Percentiles rank a stretch among this genome's conserved stretches.
Evolutionary conservation across 2,113 vertebrate genomes (phyloP).

Genomic region (Heterotis niloticus): DNA sequence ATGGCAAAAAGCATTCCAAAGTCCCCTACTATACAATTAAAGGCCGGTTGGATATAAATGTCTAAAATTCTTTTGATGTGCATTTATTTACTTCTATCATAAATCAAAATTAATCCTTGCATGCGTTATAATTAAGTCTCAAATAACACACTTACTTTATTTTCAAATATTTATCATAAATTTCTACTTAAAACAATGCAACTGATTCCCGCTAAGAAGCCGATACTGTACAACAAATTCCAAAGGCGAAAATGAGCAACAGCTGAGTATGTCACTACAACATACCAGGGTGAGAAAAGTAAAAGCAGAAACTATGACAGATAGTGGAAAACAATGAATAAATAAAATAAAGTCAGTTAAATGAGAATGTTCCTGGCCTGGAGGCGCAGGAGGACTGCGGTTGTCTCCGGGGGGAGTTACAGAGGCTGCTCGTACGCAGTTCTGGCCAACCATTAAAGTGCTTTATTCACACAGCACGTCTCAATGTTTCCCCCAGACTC

Average conservation of each 20-base stretch:
- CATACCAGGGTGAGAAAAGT: not conserved
- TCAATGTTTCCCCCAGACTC: conserved; percentile 33
- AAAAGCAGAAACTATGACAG: not conserved
- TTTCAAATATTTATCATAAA: not conserved
- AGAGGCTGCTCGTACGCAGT: conserved; percentile 18
- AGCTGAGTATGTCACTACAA: not conserved
- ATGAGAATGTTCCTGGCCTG: conserved; percentile 29
- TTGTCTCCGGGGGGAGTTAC: conserved; percentile 22
- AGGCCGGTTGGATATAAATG: not conserved
- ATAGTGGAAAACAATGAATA: not conserved
- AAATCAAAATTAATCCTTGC: not conserved
- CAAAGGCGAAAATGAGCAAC: not conserved
- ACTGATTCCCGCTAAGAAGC: too few relatives aligned
- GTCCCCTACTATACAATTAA: not conserved
- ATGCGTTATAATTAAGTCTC: not conserved
- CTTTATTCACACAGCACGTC: conserved; percentile 31
- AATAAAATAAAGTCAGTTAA: conserved; percentile 39
- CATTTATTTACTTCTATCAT: not conserved
- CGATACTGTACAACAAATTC: too few relatives aligned
- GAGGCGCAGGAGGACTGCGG: conserved; percentile 29
- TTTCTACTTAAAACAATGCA: too few relatives aligned
- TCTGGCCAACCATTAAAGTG: conserved; percentile 34
- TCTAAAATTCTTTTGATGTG: not conserved
- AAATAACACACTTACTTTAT: not conserved
- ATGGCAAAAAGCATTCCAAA: not conserved